Evolutionary conservation across 2,113 vertebrate species (phyloP), one percentile per base, ranked within the genome.

Genomic region (Phrynosoma platyrhinos): DNA sequence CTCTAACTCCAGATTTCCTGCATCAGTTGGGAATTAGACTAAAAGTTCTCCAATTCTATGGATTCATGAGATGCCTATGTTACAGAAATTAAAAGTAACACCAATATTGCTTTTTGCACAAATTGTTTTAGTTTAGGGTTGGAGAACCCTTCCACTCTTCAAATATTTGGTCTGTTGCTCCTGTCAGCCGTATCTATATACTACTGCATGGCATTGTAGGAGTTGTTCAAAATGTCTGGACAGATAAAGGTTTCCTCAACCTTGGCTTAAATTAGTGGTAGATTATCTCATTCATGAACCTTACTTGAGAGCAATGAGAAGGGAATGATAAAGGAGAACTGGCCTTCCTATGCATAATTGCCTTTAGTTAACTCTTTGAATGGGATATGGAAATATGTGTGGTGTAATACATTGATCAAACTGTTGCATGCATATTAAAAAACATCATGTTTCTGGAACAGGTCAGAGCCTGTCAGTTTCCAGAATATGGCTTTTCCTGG

Each of bases 381-480:
- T 77, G 40, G 23, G n/a, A 16, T 68, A n/a, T 27, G 32, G 32
- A 76, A 84, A 6, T 5, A 5, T 86, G 23, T 0, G 32, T 83
- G 2, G 10, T 21, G 72, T 47, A 83, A 76, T 21, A 30, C 30
- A 0, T 0, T 82, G n/a, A 0, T 1, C 52, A 25, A 85, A 16
- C 4, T 64, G 62, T 64, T 20, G 20, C 20, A 20, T 64, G 23
- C 66, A 68, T 3, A 68, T 68, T 68, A 68, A 20, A 68, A 23
- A 68, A 68, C n/a, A n/a, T n/a, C 21, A 47, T 47, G 18, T 6
- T 20, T 64, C 20, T 64, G 20, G 62, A 5, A 64, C 62, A 64
- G 62, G 12, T 16, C 20, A 64, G 62, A 3, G 20, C 20, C 13
- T 64, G 20, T 64, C 13, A 13, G 12, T 13, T 64, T 64, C 2